Conservation (phyloP, 2,797 vertebrate species). For the Pyrrhura leucotis region DNA sequence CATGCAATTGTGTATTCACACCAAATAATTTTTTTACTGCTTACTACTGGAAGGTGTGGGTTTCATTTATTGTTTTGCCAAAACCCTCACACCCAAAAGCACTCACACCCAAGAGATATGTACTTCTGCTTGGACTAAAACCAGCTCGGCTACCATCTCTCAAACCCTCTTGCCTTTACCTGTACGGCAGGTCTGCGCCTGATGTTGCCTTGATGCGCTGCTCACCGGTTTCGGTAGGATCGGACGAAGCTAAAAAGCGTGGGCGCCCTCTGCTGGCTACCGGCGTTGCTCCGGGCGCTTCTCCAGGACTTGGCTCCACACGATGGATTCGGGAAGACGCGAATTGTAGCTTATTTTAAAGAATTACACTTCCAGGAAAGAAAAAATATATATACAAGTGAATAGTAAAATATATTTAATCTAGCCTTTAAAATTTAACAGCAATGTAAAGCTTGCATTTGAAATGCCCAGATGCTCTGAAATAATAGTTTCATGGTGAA, state of each 20-base stretch:
- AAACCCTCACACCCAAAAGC: not conserved
- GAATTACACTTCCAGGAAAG: not conserved
- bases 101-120: not conserved
- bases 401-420: not conserved
- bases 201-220: rapidly evolving
- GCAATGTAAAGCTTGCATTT: not conserved
- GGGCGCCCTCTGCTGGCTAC: slow-evolving; percentile 76
- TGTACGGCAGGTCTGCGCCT: rapidly evolving
- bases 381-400: not conserved
- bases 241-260: not conserved
- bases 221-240: not conserved
- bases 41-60: not conserved
- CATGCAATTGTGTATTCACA: not conserved
- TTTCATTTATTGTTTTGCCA: slow-evolving; percentile 39
- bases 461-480: not conserved
- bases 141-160: not conserved
- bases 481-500: not conserved
- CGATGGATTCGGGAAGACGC: rapidly evolving
- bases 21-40: not conserved
- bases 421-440: not conserved
- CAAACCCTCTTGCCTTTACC: not conserved
- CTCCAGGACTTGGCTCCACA: rapidly evolving
- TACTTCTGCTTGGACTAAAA: not conserved
- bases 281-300: not conserved
- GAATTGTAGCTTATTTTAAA: not conserved